Base-by-base conservation (phyloP, 2,113 vertebrate genomes). In the Microcebus ravelobensis region DNA sequence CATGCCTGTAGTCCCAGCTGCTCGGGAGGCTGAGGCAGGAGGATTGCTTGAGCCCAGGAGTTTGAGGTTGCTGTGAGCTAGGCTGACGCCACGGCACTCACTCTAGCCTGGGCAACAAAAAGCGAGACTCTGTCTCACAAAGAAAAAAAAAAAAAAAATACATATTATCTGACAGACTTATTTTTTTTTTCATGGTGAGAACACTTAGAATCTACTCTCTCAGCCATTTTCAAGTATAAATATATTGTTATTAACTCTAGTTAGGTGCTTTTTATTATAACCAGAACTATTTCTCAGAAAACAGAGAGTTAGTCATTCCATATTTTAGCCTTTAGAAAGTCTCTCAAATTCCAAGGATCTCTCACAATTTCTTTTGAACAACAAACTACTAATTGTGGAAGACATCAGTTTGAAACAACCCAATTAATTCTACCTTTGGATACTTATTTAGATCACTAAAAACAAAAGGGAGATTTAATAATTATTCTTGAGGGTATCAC, bases 221-320 rank as follows among this genome's bases (percentile, higher is more conserved):
- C 14, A 67, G 31, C 31, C 34, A 67, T 67, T 31, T 65, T 67
- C 14, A 67, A 67, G 13, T 67, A 67, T 34, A 31, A 11, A 29
- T 65, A 65, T 65, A 65, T 27, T 61, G 59, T 61, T 27, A 27
- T 65, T 65, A 67, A 7, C 31, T 34, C 14, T 31, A 65, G 29
- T 31, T 65, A 67, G 65, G 65, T 67, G 65, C 31, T 91, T 87
- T 91, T 55, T 27, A 82, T 92, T 87, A 87, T 74, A 92, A 73
- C 68, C 36, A 31, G 82, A 87, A 65, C 76, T 87, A 74, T 73
- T 95, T 74, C 36, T 92, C 59, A 83, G 68, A 67, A 77, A 92
- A 59, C 27, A 67, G 13, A 45, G 45, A 74, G 55, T 57, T 14
- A 57, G 27, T 92, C 27, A 74, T 25, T 92, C 57, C 27, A 23